Base-by-base conservation (phyloP, 2,888 invertebrate genomes). In the Brachyptera risi region DNA sequence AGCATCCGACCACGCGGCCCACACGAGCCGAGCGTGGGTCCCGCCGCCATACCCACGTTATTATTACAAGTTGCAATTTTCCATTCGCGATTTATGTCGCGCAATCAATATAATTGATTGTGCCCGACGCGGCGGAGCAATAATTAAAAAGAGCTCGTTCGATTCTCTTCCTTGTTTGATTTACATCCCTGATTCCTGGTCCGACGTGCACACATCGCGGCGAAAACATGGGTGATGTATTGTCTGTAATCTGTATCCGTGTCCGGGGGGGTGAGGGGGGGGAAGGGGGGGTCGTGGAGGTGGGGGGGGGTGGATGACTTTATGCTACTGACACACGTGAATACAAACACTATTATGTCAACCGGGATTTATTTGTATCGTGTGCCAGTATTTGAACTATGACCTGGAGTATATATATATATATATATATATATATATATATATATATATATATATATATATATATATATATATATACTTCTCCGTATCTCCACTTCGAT, bases 101-200 rank as follows among this genome's bases (percentile, higher is more conserved):
- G 59, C 47, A 62, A 62, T 62, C 58, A 62, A 62, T 58, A 56
- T 62, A 62, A 62, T 62, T 62, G 62, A 62, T 62, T 59, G 62
- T 24, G 54, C 62, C 23, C 19, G 54, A 54, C 37, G 35, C 54
- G 37, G 35, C 54, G 37, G 54, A 54, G 54, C 17, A 54, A 54
- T 54, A 54, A 54, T 54, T 54, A 54, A 54, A 54, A 54, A 54
- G n/a, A 19, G 35, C 35, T 54, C 54, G 21, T 31, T 31, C 17
- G 37, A n/a, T n/a, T n/a, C 37, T 21, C 35, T 31, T 23, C 35
- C 21, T 11, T 35, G 37, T 54, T 37, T 54, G 54, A 54, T 54
- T 54, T 54, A 54, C 54, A 54, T 35, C 17, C 54, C 17, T 35
- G 54, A 54, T 54, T 54, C 27, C 37, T 37, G 35, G 21, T 37